phyloP scores from a whole-genome alignment of 2,888 invertebrate genomes.

The Psylliodes chrysocephalus region DNA sequence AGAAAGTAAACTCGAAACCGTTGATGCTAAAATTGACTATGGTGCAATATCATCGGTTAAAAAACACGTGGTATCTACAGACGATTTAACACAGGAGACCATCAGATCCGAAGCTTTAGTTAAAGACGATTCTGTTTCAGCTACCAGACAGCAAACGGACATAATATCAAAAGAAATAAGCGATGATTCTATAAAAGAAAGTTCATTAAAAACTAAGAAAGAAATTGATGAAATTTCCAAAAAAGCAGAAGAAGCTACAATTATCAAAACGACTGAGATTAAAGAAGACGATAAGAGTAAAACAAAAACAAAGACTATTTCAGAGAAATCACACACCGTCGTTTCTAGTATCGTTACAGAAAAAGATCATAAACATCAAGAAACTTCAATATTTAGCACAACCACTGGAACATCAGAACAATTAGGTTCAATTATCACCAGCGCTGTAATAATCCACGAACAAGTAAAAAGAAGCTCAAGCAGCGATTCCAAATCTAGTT shows the following conservation, averaged over 20 bases:
- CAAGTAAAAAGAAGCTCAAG: conserved; percentile 62
- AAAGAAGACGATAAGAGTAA: conserved; percentile 51
- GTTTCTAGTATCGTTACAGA: conserved; percentile 42
- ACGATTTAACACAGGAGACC: conserved; percentile 30
- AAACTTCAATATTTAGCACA: conserved; percentile 49
- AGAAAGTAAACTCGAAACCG: conserved; percentile 28
- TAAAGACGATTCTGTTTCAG: conserved; percentile 32
- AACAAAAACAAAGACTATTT: conserved; percentile 45
- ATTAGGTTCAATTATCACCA: conserved; percentile 41
- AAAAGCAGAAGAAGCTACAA: conserved; percentile 41
- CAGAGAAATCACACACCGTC: conserved; percentile 45
- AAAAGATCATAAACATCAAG: conserved; percentile 48
- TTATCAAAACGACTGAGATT: conserved; percentile 49
- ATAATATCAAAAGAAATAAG: conserved; percentile 36
- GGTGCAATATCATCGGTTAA: conserved; percentile 26
- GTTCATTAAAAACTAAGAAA: conserved; percentile 47
- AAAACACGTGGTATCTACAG: conserved; percentile 31
- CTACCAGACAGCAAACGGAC: conserved; percentile 39
- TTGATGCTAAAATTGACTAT: conserved; percentile 30
- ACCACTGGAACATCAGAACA: conserved; percentile 39
- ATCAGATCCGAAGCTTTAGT: conserved; percentile 6
- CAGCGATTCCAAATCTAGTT: conserved; percentile 65
- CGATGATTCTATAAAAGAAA: conserved; percentile 44
- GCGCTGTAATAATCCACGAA: conserved; percentile 48
- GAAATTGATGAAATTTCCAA: conserved; percentile 46